These are phyloP conservation scores for Drosophila orosa DNA, from an alignment of 1,140 invertebrate species.

Conservation along the genomic window DNA sequence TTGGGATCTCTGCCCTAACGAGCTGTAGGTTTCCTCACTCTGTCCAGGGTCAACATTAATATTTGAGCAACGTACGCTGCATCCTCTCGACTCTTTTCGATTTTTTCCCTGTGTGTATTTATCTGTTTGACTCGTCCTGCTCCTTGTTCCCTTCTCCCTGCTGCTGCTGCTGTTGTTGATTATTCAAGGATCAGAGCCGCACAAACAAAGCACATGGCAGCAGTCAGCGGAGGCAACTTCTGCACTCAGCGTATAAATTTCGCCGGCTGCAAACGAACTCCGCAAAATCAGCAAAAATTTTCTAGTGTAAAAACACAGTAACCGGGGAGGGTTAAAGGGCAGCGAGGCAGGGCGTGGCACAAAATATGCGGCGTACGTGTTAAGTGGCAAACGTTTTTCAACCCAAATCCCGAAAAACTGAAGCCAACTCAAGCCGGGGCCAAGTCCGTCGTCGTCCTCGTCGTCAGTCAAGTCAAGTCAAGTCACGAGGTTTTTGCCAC, in stretches of 20 bases:
- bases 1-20: constrained; percentile 49
- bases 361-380: constrained; percentile 82
- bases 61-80: constrained; percentile 76
- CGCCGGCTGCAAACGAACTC: constrained; percentile 55
- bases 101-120: constrained; percentile 46
- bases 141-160: constrained; percentile 18
- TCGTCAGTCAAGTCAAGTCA: constrained; percentile 60
- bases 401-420: constrained; percentile 55
- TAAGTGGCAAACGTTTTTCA: constrained; percentile 82
- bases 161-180: constrained; percentile 69
- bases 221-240: constrained; percentile 50
- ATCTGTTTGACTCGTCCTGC: constrained; percentile 34
- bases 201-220: constrained; percentile 80
- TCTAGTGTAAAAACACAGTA: constrained; percentile 66
- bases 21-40: constrained; percentile 30
- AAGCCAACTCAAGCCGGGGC: constrained; percentile 38
- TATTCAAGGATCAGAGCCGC: constrained; percentile 76
- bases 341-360: constrained; percentile 48
- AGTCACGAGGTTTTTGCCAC: constrained; percentile 79
- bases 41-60: constrained; percentile 79
- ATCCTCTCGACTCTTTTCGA: constrained; percentile 43
- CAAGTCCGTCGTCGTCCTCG: constrained; percentile 24
- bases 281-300: constrained; percentile 76
- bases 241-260: constrained; percentile 72
- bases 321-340: background rate